A percentile compares a stretch with the other conserved stretches of the same genome.
Conservation (phyloP, 2,113 vertebrate species). For the Onychostruthus taczanowskii region DNA sequence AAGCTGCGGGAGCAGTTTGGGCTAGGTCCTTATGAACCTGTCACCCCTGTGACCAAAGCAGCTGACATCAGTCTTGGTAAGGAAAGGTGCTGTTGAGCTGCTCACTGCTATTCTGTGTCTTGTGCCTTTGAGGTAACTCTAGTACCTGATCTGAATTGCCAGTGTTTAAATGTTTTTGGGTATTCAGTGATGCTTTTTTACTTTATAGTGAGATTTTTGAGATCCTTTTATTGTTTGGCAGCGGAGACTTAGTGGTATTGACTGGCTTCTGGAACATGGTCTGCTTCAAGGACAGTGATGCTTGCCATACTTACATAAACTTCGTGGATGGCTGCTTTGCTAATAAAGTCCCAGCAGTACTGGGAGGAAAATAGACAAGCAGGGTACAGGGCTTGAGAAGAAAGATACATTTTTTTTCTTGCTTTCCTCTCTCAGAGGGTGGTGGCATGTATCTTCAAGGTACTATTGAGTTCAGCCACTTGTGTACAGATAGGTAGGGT, state of each 20-base stretch:
- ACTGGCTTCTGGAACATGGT: background rate
- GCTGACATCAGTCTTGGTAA: conserved; percentile 97
- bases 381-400: background rate
- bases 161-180: background rate
- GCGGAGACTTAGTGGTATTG: background rate
- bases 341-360: background rate
- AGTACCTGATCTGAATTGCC: background rate
- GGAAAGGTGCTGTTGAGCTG: background rate
- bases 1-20: conserved; percentile 91
- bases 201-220: background rate
- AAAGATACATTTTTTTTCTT: background rate
- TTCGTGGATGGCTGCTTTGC: background rate
- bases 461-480: background rate
- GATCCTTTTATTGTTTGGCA: background rate
- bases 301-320: background rate
- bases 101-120: background rate
- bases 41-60: conserved; percentile 85
- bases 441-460: background rate
- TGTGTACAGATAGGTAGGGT: background rate
- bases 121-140: background rate
- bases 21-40: conserved; percentile 88
- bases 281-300: background rate
- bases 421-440: background rate
- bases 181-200: background rate
- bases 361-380: background rate